phyloP scores from a whole-genome alignment of 2,797 vertebrate genomes.

The Loriculus beryllinus region DNA sequence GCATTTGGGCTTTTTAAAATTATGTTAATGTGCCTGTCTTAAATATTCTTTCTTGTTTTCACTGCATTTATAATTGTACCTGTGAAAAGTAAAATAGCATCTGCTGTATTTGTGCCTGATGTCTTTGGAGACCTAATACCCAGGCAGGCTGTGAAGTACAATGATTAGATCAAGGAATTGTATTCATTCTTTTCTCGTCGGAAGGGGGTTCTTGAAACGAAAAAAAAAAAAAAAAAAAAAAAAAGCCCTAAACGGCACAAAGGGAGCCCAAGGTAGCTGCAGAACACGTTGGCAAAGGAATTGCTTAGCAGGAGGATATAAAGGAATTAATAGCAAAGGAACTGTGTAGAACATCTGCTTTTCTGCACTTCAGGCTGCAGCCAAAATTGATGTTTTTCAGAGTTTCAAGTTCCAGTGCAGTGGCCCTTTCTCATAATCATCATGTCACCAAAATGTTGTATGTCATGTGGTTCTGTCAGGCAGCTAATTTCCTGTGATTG shows the following conservation, averaged over 20 bases:
- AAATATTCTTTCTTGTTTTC: constrained; percentile 10
- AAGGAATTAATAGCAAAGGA: neutral
- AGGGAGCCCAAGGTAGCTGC: neutral
- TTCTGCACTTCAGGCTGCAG: neutral
- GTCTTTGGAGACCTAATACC: constrained; percentile 2
- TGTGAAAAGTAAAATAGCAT: constrained; percentile 23
- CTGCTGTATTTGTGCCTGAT: neutral
- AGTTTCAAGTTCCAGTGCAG: neutral
- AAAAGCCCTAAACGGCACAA: neutral
- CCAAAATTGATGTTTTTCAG: neutral
- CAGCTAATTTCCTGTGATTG: neutral
- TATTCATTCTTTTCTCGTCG: constrained; percentile 2
- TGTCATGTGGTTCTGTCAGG: neutral
- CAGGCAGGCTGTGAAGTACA: neutral
- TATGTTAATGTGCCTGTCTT: neutral
- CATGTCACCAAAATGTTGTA: neutral
- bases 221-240: neutral
- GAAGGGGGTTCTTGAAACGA: constrained; percentile 9
- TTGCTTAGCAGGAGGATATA: neutral
- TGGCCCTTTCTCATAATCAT: neutral
- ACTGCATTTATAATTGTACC: neutral
- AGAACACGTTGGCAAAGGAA: neutral
- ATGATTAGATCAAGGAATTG: neutral
- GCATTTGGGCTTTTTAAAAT: neutral
- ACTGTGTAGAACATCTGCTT: neutral